These are phyloP conservation scores for Charaxes varanes DNA, from an alignment of 1,140 invertebrate genomes.

Conservation along the genomic window DNA sequence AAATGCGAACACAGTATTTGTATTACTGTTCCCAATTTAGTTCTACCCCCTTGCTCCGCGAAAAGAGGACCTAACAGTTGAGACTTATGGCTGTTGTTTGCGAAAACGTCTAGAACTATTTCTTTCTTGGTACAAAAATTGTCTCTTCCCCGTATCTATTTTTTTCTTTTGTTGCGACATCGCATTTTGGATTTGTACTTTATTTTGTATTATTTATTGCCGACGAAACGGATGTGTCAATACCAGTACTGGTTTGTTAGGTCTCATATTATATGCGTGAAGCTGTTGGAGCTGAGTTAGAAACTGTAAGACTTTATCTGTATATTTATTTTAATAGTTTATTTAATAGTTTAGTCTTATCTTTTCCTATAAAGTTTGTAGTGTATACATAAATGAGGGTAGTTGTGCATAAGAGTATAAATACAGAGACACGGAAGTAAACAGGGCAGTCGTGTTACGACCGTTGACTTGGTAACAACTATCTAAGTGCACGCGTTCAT, in stretches of 20 bases:
- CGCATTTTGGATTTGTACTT: slow-evolving; percentile 35
- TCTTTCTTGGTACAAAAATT: slow-evolving; percentile 49
- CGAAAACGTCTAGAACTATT: slow-evolving; percentile 31
- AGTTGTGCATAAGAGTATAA: too few species aligned
- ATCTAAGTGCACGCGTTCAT: too few species aligned
- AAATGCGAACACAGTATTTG: slow-evolving; percentile 45
- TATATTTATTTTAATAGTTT: too few species aligned
- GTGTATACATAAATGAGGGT: too few species aligned
- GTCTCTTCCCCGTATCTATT: slow-evolving; percentile 47
- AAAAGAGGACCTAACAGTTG: slow-evolving; percentile 20
- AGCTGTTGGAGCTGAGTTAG: too few species aligned
- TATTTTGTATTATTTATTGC: slow-evolving; percentile 35
- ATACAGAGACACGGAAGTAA: too few species aligned
- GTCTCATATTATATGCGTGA: slow-evolving; percentile 12
- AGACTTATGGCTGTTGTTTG: slow-evolving; percentile 19
- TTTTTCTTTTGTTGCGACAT: slow-evolving; percentile 35
- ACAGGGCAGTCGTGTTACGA: too few species aligned
- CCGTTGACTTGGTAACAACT: too few species aligned
- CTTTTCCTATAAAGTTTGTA: too few species aligned
- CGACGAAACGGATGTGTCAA: slow-evolving; percentile 20
- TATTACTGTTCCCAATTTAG: slow-evolving; percentile 31
- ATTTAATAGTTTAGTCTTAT: too few species aligned
- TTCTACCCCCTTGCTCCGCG: slow-evolving; percentile 1
- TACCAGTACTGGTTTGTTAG: slow-evolving; percentile 18
- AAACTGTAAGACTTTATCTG: too few species aligned